A percentile compares a stretch with the other conserved stretches of the same genome.
Evolutionary conservation across 23 tunicate genomes (phyloP).

Genomic region (Phallusia fumigata): DNA sequence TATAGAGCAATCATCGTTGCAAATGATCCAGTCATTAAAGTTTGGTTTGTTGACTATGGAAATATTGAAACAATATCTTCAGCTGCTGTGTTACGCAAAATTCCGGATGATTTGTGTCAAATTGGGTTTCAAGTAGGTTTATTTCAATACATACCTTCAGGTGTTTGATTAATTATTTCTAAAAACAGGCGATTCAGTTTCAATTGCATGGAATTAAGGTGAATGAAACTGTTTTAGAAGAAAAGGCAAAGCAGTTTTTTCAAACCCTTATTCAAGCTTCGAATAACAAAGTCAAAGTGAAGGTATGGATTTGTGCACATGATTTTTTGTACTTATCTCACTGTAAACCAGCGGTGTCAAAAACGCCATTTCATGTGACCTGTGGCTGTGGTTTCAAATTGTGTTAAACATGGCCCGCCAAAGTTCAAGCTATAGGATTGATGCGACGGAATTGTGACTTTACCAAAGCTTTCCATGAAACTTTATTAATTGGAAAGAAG

Average conservation of each 20-base stretch:
- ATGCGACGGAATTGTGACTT: too few species aligned
- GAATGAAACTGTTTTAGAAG: conserved; percentile 10
- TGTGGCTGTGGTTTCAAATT: too few species aligned
- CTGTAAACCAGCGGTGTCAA: too few species aligned
- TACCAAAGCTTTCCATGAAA: too few species aligned
- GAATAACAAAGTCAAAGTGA: conserved; percentile 26
- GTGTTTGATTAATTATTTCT: not conserved
- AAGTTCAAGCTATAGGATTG: too few species aligned
- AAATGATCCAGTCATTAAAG: conserved; percentile 17
- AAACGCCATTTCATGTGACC: too few species aligned
- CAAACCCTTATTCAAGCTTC: conserved; percentile 18
- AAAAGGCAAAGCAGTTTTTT: conserved; percentile 21
- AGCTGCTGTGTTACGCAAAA: conserved; percentile 19
- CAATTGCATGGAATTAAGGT: conserved; percentile 38
- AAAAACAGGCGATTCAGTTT: conserved; percentile 43
- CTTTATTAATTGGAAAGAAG: too few species aligned
- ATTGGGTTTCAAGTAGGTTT: conserved; percentile 45
- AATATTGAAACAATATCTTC: conserved; percentile 20
- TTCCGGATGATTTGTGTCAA: conserved; percentile 15
- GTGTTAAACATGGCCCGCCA: too few species aligned
- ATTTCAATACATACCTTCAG: not conserved
- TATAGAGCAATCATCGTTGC: conserved; percentile 49
- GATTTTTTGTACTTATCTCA: too few species aligned
- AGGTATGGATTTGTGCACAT: not conserved
- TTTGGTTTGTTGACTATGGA: conserved; percentile 86